phyloP scores from a whole-genome alignment of 2,797 vertebrate genomes.

The Echeneis naucrates region DNA sequence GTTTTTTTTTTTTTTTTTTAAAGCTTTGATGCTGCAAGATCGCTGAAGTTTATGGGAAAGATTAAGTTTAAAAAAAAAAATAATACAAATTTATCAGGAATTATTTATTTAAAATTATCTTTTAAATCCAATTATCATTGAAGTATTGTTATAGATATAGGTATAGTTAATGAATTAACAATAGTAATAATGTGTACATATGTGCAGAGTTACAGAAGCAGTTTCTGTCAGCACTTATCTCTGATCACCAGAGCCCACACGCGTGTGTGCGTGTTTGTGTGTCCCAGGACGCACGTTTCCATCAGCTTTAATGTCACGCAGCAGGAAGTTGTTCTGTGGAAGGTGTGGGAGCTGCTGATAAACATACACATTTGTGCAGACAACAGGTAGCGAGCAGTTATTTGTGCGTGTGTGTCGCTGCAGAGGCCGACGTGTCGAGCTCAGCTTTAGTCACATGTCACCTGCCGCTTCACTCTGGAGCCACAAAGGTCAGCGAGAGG shows the following conservation, averaged over 20 bases:
- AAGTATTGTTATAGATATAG: too few relatives aligned
- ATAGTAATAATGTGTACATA: too few relatives aligned
- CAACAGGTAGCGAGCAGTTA: neutral
- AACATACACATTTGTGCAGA: neutral
- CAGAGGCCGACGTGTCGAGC: slow-evolving; percentile 18
- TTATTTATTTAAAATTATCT: too few relatives aligned
- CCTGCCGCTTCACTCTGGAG: slow-evolving; percentile 17
- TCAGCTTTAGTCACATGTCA: slow-evolving; percentile 31
- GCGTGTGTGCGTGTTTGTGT: slow-evolving; percentile 6
- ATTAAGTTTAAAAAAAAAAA: too few relatives aligned
- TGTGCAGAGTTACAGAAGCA: too few relatives aligned
- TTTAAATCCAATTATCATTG: too few relatives aligned
- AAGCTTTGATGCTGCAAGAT: too few relatives aligned
- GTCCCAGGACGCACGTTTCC: neutral
- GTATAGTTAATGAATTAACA: too few relatives aligned
- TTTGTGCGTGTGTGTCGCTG: neutral
- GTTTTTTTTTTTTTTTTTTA: too few relatives aligned
- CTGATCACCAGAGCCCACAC: neutral
- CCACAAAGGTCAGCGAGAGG: slow-evolving; percentile 56
- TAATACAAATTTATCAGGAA: too few relatives aligned
- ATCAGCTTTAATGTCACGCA: neutral
- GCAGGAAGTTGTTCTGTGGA: neutral
- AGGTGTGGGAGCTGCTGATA: slow-evolving; percentile 16
- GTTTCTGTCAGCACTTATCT: too few relatives aligned
- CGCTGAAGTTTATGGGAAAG: too few relatives aligned